Evolutionary conservation across 2,888 invertebrate genomes (phyloP), one percentile per base, ranked within the genome.

Genomic region (Cordylochernes scorpioides): DNA sequence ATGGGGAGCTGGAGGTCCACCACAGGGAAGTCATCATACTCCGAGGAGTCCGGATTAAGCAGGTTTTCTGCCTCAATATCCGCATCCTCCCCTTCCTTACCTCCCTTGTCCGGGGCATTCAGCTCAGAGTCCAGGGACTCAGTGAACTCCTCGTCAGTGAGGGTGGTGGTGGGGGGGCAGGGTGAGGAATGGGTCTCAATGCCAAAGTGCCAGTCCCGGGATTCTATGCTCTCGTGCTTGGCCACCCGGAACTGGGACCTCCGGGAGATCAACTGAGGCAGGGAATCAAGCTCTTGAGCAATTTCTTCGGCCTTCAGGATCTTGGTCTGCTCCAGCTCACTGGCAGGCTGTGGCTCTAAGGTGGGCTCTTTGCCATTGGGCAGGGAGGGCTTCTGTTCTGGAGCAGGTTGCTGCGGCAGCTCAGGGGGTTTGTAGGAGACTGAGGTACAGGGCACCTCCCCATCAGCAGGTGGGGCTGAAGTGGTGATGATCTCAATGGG

Each of bases 91-190:
- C 33, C 34, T 33, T 35, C 35, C 9, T 33, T 33, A 8, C 9
- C 5, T 16, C 15, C 12, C 3, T 31, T 32, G 15, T 30, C 32
- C 22, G 16, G 19, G 24, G 30, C 35, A 17, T 28, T 31, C 15
- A 36, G 15, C 26, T 41, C 41, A 5, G 39, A 41, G 29, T 39
- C 41, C 5, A 39, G 39, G 10, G 38, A 36, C 27, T 33, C 34
- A 17, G 27, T 25, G 7, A 34, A 35, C 15, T 25, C 17, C 19
- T 37, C 30, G 17, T 10, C 14, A 14, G 25, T 31, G 2, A 27
- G 25, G 14, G 18, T 21, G 4, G 24, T 29, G 17, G 28, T 28
- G 24, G 17, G 28, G 15, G 18, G 22, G 12, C 31, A 26, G 7
- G 15, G 16, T 16, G n/a, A 25, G 13, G 4, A 19, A 32, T 16